Base-by-base conservation (phyloP, 1,140 invertebrate genomes). In the Lepidostoma basale region DNA sequence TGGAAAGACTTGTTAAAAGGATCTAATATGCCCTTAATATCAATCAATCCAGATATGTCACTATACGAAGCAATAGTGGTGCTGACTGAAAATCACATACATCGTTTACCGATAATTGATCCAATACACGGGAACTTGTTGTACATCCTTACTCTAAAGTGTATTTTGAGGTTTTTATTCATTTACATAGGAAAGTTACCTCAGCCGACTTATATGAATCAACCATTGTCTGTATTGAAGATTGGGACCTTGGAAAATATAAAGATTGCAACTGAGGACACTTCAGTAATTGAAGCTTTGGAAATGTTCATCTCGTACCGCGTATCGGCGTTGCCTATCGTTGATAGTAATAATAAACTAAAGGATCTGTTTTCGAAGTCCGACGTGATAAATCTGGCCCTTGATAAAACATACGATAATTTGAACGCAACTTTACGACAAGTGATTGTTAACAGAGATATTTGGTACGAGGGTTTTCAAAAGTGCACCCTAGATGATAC, bases 341-440 rank as follows among this genome's bases (percentile, higher is more conserved):
- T 98, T n/a, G 96, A 98, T 80, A 75, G 85, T 12, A 88, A 97
- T 68, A 92, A 93, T 59, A 90, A 92, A 75, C 89, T 99, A 59
- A 90, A 98, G 60, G 97, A 99, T 81, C 98, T 99, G 74, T 99
- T 98, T 84, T 96, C 97, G 75, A 99, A 99, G 85, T 99, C 98
- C 85, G 97, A 99, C 86, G 96, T 98, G 72, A 98, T 99, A 86
- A 98, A 99, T 86, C 86, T 99, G 80, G 98, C 97, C 16, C 96
- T 97, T 63, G 97, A 99, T 81, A 99, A 98, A 82, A 98, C 96
- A 12, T 99, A 99, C 83, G 97, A 98, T 83, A 96, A 99, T 84
- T 84, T 99, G 76, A 95, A 99, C 82, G 92, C 99, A 47, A 92
- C 96, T 0, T 83, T 99, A 47, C 91, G 92, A 76, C 92, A 97